Base-by-base conservation (phyloP, 2,113 vertebrate genomes). In the Ardeotis arabs region DNA sequence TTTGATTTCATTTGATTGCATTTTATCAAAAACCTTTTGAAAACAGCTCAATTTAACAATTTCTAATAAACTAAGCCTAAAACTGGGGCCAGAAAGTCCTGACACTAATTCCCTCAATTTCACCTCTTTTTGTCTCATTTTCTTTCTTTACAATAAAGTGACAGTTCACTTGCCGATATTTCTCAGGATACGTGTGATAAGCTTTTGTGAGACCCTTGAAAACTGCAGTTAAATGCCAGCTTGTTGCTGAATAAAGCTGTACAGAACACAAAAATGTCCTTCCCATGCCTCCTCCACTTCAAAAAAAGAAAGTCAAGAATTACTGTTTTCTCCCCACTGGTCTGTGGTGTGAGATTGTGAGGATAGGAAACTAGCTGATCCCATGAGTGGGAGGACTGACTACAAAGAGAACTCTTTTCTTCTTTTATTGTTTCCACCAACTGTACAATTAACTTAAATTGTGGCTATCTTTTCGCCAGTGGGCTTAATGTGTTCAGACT, bases 401-500 rank as follows among this genome's bases (percentile, higher is more conserved):
- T 96, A 95, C 70, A 87, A 69, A 70, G 78, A 95, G 64, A 94
- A 86, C 52, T 72, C 56, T 62, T 67, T 47, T 88, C 79, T 95
- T 90, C 79, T 60, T 52, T 84, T 74, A 89, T 96, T 96, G 88
- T 94, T 98, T 96, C 95, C 97, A 97, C 81, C 53, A 93, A 94
- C 77, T 44, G 74, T 97, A 77, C 95, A 96, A 98, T 98, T 98
- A 97, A 96, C 95, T 97, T 93, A 89, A 97, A 96, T 95, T 97
- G 95, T 90, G 96, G 95, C 90, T 96, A 95, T 97, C 95, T 92
- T 96, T 97, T 95, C 35, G 4, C 91, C 97, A 94, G 97, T 86
- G 52, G 90, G 75, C 58, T 95, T 97, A 96, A 94, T 93, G 67
- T 97, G 93, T 97, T 98, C 97, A 94, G 96, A 92, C 96, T 97